Evolutionary conservation across 2,888 invertebrate species (phyloP).

Genomic region (Habrosyne pyritoides): DNA sequence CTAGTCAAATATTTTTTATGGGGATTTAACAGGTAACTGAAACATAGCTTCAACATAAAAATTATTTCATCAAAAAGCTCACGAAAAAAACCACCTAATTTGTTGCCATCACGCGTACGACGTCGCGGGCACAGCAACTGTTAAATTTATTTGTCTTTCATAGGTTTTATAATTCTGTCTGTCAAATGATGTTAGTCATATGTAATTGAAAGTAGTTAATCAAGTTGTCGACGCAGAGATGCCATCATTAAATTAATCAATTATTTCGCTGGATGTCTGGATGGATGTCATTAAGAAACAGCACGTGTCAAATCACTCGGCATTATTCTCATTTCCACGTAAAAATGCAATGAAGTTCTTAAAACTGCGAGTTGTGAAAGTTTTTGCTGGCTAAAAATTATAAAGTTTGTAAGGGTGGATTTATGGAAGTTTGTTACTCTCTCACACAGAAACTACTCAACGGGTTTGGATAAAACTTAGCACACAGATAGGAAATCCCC

Average conservation of each 20-base stretch:
- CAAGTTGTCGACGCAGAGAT: neutral
- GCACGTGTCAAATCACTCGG: neutral
- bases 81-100: no score
- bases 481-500: no score
- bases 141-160: no score
- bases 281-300: neutral
- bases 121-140: no score
- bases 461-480: no score
- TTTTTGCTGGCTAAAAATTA: neutral
- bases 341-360: neutral
- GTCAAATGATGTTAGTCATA: neutral
- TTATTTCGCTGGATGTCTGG: neutral
- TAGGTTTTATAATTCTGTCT: neutral
- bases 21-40: no score
- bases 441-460: no score
- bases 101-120: no score
- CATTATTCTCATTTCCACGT: neutral
- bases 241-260: neutral
- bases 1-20: no score
- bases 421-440: no score
- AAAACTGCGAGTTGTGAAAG: neutral
- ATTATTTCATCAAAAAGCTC: no score
- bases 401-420: neutral
- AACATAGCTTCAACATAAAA: no score
- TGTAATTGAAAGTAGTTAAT: slow-evolving; percentile 1